A percentile compares a stretch with the other conserved stretches of the same genome.
Evolutionary conservation across 2,113 vertebrate genomes (phyloP).

Genomic region (Corythoichthys intestinalis): DNA sequence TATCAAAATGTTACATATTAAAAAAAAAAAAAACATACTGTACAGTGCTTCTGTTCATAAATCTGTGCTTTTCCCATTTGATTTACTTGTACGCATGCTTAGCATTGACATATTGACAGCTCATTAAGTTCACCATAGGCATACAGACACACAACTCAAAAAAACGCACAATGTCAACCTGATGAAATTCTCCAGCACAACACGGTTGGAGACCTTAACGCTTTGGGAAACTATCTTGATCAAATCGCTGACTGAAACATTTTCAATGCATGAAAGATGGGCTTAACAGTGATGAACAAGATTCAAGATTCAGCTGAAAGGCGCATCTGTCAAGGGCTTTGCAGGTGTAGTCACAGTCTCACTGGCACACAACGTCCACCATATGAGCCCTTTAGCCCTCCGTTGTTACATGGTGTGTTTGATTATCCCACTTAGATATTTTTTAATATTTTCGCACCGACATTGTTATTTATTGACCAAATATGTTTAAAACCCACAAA

Average conservation of each 20-base stretch:
- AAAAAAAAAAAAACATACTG: neutral
- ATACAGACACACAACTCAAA: neutral
- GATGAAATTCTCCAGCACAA: conserved; percentile 48
- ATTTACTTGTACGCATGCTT: no score
- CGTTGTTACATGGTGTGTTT: conserved; percentile 14
- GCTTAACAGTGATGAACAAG: conserved; percentile 45
- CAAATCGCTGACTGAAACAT: conserved; percentile 61
- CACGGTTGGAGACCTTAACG: conserved; percentile 31
- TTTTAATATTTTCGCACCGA: conserved; percentile 4
- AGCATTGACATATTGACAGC: neutral
- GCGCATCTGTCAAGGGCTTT: conserved; percentile 64
- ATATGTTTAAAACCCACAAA: no score
- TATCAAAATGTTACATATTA: neutral
- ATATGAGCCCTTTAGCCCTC: conserved; percentile 47
- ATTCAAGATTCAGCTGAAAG: conserved; percentile 52
- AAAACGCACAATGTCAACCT: conserved; percentile 11
- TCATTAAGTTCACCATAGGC: neutral
- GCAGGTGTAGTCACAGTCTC: conserved; percentile 57
- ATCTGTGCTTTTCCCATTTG: neutral
- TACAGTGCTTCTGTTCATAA: neutral
- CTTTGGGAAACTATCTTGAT: conserved; percentile 53
- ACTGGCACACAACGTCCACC: conserved; percentile 43
- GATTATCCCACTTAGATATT: conserved; percentile 11
- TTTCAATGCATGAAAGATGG: conserved; percentile 54
- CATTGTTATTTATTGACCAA: no score